Evolutionary conservation across 1,140 invertebrate genomes (phyloP).

Genomic region (Akabosia matsudoensis): DNA sequence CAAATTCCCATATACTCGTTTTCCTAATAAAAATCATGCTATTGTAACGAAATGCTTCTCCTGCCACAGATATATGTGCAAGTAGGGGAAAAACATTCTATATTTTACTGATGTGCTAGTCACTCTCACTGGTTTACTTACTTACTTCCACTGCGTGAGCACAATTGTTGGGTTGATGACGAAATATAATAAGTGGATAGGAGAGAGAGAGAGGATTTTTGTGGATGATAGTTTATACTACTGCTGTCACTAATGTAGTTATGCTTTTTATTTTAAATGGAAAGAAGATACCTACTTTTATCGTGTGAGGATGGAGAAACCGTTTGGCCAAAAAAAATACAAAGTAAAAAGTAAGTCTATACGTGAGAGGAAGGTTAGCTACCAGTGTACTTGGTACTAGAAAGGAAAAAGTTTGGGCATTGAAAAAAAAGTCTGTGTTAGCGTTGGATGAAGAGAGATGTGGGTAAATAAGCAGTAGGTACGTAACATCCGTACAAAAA

Average conservation of each 20-base stretch:
- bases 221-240: too few species aligned
- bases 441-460: too few species aligned
- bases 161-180: too few species aligned
- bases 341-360: not conserved
- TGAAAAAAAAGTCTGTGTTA: too few species aligned
- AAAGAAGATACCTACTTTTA: not conserved
- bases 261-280: not conserved
- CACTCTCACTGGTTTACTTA: not conserved
- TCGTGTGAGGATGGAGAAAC: not conserved
- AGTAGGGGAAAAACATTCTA: too few species aligned
- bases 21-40: not conserved
- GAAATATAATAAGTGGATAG: too few species aligned
- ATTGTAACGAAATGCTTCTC: not conserved
- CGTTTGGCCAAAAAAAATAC: not conserved
- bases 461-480: too few species aligned
- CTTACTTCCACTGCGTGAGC: not conserved
- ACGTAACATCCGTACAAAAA: too few species aligned
- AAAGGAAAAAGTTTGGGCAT: not conserved
- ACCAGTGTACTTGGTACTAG: not conserved
- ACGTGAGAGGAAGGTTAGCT: not conserved
- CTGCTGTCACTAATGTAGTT: not conserved
- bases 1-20: constrained; percentile 8
- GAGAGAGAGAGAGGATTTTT: too few species aligned
- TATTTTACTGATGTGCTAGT: too few species aligned
- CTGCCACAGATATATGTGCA: too few species aligned